Conservation (phyloP, 2,113 vertebrate species). For the Lonchura striata region DNA sequence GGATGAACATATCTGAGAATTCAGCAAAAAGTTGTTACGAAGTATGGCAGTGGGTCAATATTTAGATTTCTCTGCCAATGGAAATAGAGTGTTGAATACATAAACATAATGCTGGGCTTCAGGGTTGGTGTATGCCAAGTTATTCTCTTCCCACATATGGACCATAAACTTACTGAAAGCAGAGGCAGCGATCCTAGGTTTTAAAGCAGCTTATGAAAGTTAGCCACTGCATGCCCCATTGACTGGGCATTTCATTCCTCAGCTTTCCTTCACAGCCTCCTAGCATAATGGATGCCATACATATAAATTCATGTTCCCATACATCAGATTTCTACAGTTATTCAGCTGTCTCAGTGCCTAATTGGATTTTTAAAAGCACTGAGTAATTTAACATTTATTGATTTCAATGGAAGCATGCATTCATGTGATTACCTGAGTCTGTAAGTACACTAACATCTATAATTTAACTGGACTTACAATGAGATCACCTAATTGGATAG, state of each 20-base stretch:
- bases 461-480: neutral
- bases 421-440: neutral
- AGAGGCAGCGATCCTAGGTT: neutral
- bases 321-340: neutral
- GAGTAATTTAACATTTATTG: slow-evolving; percentile 15
- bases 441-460: neutral
- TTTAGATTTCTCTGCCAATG: slow-evolving; percentile 19
- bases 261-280: neutral
- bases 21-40: neutral
- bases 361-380: slow-evolving; percentile 1
- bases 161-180: neutral
- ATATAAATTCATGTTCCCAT: neutral
- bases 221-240: neutral
- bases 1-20: neutral
- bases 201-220: neutral
- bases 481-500: slow-evolving; percentile 29
- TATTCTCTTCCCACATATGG: neutral
- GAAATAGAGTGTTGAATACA: neutral
- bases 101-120: neutral
- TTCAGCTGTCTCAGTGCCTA: neutral
- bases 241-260: neutral
- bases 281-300: neutral
- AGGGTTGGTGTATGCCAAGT: neutral
- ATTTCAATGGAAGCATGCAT: slow-evolving; percentile 12
- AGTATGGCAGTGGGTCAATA: neutral